A percentile compares a stretch with the other conserved stretches of the same genome.
phyloP scores from a whole-genome alignment of 2,888 invertebrate species.

The Dryocosmus kuriphilus region DNA sequence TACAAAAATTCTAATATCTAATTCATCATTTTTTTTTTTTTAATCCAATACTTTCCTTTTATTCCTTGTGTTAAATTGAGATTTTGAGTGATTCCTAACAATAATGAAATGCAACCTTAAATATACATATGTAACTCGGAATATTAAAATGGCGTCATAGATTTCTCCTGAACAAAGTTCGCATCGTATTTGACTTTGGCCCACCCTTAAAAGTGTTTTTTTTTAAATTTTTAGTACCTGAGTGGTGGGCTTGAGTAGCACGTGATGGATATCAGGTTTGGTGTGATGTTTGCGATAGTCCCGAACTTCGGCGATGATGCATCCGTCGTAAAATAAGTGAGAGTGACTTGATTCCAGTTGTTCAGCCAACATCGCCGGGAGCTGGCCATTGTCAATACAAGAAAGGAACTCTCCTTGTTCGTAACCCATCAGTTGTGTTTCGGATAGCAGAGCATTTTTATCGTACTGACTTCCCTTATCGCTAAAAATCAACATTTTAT shows the following conservation, averaged over 20 bases:
- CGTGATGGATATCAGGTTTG: constrained; percentile 91
- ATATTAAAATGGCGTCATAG: too few species aligned
- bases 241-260: constrained; percentile 91
- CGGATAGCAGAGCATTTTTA: constrained; percentile 82
- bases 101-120: too few species aligned
- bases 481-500: constrained; percentile 56
- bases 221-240: constrained; percentile 81
- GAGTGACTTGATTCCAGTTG: constrained; percentile 90
- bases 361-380: constrained; percentile 92
- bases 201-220: neutral
- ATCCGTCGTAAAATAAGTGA: constrained; percentile 93
- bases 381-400: constrained; percentile 93
- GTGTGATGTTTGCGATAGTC: constrained; percentile 90
- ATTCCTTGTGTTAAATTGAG: too few species aligned
- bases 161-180: too few species aligned
- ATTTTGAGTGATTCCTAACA: too few species aligned
- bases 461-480: constrained; percentile 78
- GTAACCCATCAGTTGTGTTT: constrained; percentile 91
- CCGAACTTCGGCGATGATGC: constrained; percentile 93
- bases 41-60: too few species aligned
- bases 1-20: too few species aligned
- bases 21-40: too few species aligned
- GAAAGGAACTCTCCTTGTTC: constrained; percentile 92
- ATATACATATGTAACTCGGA: too few species aligned
- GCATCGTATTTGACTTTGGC: too few species aligned